A percentile compares a stretch with the other conserved stretches of the same genome.
These are phyloP conservation scores for Cecropterus lyciades DNA, from an alignment of 1,140 invertebrate species.

Conservation along the genomic window DNA sequence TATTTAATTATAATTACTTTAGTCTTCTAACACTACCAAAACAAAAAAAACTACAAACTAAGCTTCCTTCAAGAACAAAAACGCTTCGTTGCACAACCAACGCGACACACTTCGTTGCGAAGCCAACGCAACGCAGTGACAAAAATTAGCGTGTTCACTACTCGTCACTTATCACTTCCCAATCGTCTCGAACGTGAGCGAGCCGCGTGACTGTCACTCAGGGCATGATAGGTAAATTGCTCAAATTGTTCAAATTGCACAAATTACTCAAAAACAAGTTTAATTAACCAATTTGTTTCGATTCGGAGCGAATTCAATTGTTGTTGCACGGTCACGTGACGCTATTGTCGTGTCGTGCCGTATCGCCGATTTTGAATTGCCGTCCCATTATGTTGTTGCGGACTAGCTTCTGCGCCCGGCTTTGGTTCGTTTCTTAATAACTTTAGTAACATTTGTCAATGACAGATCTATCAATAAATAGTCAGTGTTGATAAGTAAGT, in stretches of 20 bases:
- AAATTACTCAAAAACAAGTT: constrained; percentile 53
- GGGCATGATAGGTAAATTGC: constrained; percentile 62
- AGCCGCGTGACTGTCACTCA: constrained; percentile 52
- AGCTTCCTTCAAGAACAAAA: too few species aligned
- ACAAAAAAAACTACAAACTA: too few species aligned
- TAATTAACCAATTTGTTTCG: constrained; percentile 65
- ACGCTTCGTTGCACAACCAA: too few species aligned
- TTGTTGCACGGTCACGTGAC: constrained; percentile 43
- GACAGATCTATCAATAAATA: too few species aligned
- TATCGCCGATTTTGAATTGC: constrained; percentile 21
- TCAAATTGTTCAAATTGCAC: constrained; percentile 57
- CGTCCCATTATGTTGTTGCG: neutral
- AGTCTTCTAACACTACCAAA: too few species aligned
- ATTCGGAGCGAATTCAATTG: constrained; percentile 53
- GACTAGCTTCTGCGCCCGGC: too few species aligned
- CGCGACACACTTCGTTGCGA: too few species aligned
- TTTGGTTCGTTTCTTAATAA: too few species aligned
- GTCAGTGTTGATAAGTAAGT: too few species aligned
- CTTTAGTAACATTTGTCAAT: too few species aligned
- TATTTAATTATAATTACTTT: too few species aligned
- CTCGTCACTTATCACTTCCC: constrained; percentile 11
- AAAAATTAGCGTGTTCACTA: neutral
- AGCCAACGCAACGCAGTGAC: neutral
- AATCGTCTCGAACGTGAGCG: constrained; percentile 41
- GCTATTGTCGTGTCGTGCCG: constrained; percentile 28